These are phyloP conservation scores for Nothura maculosa DNA, from an alignment of 2,797 vertebrate species.

Conservation along the genomic window DNA sequence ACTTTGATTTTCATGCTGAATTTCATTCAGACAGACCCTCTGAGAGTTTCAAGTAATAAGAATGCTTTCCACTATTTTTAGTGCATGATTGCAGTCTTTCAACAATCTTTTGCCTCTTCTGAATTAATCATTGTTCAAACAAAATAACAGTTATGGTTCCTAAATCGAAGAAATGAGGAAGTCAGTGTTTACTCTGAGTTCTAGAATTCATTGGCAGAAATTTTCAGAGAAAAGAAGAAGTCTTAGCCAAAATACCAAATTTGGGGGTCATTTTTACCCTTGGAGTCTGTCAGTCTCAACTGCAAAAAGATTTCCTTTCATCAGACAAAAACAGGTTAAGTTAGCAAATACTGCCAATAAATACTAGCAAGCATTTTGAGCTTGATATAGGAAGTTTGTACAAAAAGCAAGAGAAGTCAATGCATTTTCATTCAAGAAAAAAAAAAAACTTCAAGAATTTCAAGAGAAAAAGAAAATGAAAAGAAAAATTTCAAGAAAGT, in stretches of 20 bases:
- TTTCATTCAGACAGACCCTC: neutral
- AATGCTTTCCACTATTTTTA: neutral
- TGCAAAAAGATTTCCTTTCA: neutral
- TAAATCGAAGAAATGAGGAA: neutral
- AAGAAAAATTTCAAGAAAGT: too few relatives aligned
- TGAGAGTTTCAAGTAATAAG: neutral
- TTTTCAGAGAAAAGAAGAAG: neutral
- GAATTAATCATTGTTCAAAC: neutral
- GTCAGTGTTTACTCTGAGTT: neutral
- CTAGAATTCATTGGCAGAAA: slow-evolving; percentile 4
- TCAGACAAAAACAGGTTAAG: neutral
- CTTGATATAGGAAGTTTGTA: neutral
- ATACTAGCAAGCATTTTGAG: neutral
- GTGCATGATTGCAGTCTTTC: neutral
- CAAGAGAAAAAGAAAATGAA: too few relatives aligned
- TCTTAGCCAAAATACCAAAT: neutral
- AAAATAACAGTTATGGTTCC: neutral
- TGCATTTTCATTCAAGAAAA: neutral
- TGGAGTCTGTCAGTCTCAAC: neutral
- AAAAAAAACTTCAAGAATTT: too few relatives aligned
- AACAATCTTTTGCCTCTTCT: neutral
- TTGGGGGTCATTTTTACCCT: neutral
- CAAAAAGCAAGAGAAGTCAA: neutral
- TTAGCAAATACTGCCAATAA: neutral
- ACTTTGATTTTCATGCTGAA: neutral